Base-by-base conservation (phyloP, 2,797 vertebrate genomes). In the Catharus ustulatus region DNA sequence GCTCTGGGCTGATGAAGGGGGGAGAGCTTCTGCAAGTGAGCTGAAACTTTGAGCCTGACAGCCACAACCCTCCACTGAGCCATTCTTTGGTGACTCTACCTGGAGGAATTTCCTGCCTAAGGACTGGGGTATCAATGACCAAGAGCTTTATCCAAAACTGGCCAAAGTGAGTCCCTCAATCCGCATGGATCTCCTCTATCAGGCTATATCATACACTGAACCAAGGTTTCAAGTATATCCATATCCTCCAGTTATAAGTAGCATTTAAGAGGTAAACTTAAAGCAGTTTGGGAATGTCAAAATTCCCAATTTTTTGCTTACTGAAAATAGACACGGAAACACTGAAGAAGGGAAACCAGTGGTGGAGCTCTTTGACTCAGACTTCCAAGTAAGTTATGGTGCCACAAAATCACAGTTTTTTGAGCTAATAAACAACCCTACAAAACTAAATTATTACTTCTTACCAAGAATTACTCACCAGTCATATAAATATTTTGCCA, bases 391-490 rank as follows among this genome's bases (percentile, higher is more conserved):
- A 94, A 81, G 11, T 90, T 90, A 38, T 11, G 6, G 15, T 84
- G 46, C 62, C 26, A 58, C 63, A 88, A 72, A 94, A 72, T 68
- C 46, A 81, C 16, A 23, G 42, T 15, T 89, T 84, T 82, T 76
- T 89, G 8, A 69, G 26, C 43, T 82, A 84, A 92, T 92, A 92
- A 94, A 93, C 74, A 84, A 48, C 42, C 21, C 55, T 34, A 84
- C 77, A 92, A 92, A 90, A 73, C 43, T 58, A 93, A 94, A 51
- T 89, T 96, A 85, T 46, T 93, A 40, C 40, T 94, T 90, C 59
- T 62, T 58, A 79, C 77, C 15, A 82, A 87, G 71, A 92, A 73
- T 94, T 93, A 84, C 43, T 76, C 63, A 79, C 63, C 57, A 93
- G 73, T 55, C 83, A 62, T 18, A 83, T 55, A 88, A 94, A 80